Percentiles rank a stretch among this genome's conserved stretches.
These are phyloP conservation scores for Columbina picui DNA, from an alignment of 2,113 vertebrate species.

Conservation along the genomic window DNA sequence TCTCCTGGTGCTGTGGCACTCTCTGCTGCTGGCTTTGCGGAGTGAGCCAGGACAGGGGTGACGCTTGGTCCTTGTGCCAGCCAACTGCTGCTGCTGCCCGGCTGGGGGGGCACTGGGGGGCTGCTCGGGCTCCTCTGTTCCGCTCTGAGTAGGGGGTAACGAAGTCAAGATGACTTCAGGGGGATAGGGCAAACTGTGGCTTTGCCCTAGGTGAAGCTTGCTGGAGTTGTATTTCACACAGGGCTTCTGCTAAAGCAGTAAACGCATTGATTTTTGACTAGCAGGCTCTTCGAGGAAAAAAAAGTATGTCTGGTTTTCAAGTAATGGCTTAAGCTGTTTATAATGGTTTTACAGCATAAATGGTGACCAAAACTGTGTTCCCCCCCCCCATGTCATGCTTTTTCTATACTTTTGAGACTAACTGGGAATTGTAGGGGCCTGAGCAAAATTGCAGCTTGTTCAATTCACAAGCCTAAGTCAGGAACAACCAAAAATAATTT, in stretches of 20 bases:
- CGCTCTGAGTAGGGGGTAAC: neutral
- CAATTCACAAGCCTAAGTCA: neutral
- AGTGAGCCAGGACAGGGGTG: neutral
- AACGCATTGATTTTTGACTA: neutral
- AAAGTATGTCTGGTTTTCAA: neutral
- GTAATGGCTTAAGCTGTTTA: accelerated
- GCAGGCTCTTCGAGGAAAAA: neutral
- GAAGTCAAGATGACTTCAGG: neutral
- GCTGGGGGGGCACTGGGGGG: neutral
- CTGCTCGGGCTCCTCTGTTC: neutral
- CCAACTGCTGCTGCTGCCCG: too few relatives aligned
- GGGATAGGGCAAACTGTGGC: too few relatives aligned
- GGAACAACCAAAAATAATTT: neutral
- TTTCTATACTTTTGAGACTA: neutral
- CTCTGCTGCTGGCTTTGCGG: neutral
- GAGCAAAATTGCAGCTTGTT: neutral
- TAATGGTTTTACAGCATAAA: neutral
- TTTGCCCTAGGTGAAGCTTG: neutral
- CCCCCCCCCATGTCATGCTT: neutral
- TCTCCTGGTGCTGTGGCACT: accelerated
- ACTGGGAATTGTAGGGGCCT: neutral
- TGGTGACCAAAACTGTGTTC: neutral
- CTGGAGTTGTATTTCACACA: neutral
- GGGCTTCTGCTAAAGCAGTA: neutral
- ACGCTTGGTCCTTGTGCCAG: neutral